These are phyloP conservation scores for Leptinotarsa juncta DNA, from an alignment of 2,888 invertebrate genomes.

Conservation along the genomic window DNA sequence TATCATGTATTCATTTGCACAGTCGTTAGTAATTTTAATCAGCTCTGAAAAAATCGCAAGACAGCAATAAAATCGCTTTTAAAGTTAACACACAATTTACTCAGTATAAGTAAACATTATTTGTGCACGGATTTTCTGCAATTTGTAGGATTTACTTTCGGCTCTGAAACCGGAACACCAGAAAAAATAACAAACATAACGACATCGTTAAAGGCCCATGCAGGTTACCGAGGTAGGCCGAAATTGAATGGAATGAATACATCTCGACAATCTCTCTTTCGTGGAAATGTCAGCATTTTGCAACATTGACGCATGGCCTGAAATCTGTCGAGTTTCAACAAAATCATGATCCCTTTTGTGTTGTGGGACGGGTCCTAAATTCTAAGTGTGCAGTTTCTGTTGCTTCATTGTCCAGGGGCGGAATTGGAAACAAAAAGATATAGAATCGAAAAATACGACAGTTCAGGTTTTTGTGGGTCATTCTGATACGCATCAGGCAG, in stretches of 20 bases:
- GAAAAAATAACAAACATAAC: slow-evolving; percentile 60
- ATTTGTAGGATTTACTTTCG: slow-evolving; percentile 52
- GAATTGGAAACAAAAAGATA: slow-evolving; percentile 16
- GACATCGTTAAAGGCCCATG: slow-evolving; percentile 53
- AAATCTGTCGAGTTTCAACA: slow-evolving; percentile 58
- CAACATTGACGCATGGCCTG: slow-evolving; percentile 56
- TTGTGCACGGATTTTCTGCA: slow-evolving; percentile 50
- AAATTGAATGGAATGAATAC: slow-evolving; percentile 41
- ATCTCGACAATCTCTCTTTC: slow-evolving; percentile 50
- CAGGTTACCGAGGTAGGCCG: slow-evolving; percentile 31
- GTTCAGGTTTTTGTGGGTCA: not conserved
- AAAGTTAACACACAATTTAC: slow-evolving; percentile 23
- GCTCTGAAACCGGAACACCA: slow-evolving; percentile 58
- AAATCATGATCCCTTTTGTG: slow-evolving; percentile 58
- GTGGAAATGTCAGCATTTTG: slow-evolving; percentile 48
- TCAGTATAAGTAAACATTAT: slow-evolving; percentile 41
- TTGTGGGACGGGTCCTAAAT: slow-evolving; percentile 46
- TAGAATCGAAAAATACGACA: not conserved
- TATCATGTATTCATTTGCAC: too few relatives aligned
- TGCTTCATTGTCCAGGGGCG: slow-evolving; percentile 22
- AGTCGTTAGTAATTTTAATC: not conserved
- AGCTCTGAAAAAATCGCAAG: not conserved
- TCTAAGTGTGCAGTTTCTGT: slow-evolving; percentile 29
- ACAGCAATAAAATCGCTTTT: slow-evolving; percentile 14
- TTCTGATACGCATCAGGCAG: too few relatives aligned